Percentiles rank a stretch among this genome's conserved stretches.
Conservation (phyloP, 2,797 vertebrate species). For the Poecilia picta region DNA sequence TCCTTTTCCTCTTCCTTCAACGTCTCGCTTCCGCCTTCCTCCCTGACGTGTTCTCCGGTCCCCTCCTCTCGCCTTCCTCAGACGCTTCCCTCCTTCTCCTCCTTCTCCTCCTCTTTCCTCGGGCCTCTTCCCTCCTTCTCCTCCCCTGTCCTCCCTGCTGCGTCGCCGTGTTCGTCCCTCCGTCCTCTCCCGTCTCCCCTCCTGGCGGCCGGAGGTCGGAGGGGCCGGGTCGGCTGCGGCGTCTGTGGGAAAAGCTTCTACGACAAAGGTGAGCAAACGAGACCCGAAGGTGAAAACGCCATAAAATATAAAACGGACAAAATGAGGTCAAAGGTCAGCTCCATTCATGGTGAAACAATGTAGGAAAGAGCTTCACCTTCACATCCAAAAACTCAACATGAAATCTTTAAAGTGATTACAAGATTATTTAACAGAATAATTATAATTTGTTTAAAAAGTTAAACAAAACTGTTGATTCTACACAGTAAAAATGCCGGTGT, state of each 20-base stretch:
- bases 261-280: constrained; percentile 84
- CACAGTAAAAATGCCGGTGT: too few species aligned
- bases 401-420: too few species aligned
- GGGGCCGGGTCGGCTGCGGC: constrained; percentile 90
- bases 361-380: too few species aligned
- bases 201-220: constrained; percentile 75
- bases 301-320: background rate
- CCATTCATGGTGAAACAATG: background rate
- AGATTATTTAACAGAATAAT: too few species aligned
- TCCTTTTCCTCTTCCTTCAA: constrained; percentile 9
- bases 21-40: constrained; percentile 1
- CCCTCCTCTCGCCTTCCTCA: constrained; percentile 18
- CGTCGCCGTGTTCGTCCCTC: constrained; percentile 46
- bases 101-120: constrained; percentile 65
- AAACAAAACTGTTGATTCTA: too few species aligned
- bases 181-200: constrained; percentile 74
- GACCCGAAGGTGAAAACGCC: background rate
- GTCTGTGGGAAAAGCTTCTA: constrained; percentile 96
- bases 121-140: constrained; percentile 36
- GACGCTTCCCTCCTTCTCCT: constrained; percentile 57
- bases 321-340: background rate
- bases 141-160: constrained; percentile 26
- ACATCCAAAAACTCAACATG: too few species aligned
- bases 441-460: too few species aligned
- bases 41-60: background rate